phyloP scores from a whole-genome alignment of 2,113 vertebrate species.

The Cyprinodon variegatus region DNA sequence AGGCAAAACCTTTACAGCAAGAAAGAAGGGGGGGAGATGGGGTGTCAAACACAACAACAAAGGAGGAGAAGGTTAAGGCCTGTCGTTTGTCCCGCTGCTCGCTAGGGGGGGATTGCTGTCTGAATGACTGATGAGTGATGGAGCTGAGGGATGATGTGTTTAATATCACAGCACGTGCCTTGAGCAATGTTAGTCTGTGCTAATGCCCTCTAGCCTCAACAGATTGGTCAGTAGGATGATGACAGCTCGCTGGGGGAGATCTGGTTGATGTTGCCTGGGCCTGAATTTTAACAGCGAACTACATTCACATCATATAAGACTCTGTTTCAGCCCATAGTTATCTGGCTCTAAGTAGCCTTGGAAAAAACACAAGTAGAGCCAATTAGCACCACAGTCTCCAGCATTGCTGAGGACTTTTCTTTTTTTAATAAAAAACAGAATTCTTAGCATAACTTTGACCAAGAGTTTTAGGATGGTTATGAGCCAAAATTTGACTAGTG shows the following conservation, averaged over 20 bases:
- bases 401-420: neutral
- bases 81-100: conserved; percentile 59
- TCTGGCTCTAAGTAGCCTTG: conserved; percentile 45
- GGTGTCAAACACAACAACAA: conserved; percentile 30
- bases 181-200: conserved; percentile 72
- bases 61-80: conserved; percentile 58
- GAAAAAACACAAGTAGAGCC: conserved; percentile 51
- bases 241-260: conserved; percentile 65
- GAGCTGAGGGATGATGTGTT: conserved; percentile 77
- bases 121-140: conserved; percentile 74
- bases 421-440: conserved; percentile 15
- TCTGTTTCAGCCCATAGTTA: conserved; percentile 46
- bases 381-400: conserved; percentile 47
- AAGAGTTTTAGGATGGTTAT: conserved; percentile 13
- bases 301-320: conserved; percentile 50
- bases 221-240: conserved; percentile 74
- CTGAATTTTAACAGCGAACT: conserved; percentile 54
- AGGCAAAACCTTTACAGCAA: conserved; percentile 84
- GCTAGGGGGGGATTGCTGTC: conserved; percentile 56
- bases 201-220: conserved; percentile 75
- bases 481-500: neutral
- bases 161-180: conserved; percentile 73
- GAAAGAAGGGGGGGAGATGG: neutral
- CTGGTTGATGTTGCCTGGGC: conserved; percentile 66
- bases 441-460: conserved; percentile 16